Base-by-base conservation (phyloP, 1,140 invertebrate species). In the Asobara japonica region DNA sequence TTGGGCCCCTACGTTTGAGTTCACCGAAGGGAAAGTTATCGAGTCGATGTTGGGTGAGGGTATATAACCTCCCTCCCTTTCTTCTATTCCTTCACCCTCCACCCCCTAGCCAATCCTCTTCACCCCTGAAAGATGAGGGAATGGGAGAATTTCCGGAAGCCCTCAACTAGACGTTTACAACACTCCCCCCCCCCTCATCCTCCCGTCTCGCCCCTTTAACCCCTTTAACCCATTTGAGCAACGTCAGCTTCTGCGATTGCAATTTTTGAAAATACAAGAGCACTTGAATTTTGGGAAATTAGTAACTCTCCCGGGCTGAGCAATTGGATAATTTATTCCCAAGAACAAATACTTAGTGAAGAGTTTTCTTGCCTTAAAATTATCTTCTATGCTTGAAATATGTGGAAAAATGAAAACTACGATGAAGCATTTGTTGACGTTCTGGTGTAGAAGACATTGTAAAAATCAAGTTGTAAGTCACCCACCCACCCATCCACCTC, bases 1-100 rank as follows among this genome's bases (percentile, higher is more conserved):
- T 83, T 81, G 78, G 78, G 79, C 76, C 75, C 60, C 74, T 77
- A 74, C 75, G 66, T 72, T 76, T 56, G 65, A 79, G 77, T 77
- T 78, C 75, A 77, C 73, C 71, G 73, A 75, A 74, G 73, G 72
- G 72, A 77, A 79, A 78, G 75, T 76, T 79, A 76, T 78, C 73
- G 69, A 73, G 33, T 73, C 61, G 61, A 33, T 74, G 60, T n/a
- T 62, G 60, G 22, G 51, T 56, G 22, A 56, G 51, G 22, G 51
- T 56, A 25, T 56, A 56, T 56, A 56, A 56, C 22, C 51, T 56
- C 18, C 22, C 51, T 25, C 51, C 51, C 51, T 56, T 22, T 56
- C 51, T 56, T 27, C 51, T 13, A 25, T 7, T 56, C 51, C 25
- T 56, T 0, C 25, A 13, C 20, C 7, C 2, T 3, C 22, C 22